Conservation (phyloP, 2,113 vertebrate species). For the Chroicocephalus ridibundus region DNA sequence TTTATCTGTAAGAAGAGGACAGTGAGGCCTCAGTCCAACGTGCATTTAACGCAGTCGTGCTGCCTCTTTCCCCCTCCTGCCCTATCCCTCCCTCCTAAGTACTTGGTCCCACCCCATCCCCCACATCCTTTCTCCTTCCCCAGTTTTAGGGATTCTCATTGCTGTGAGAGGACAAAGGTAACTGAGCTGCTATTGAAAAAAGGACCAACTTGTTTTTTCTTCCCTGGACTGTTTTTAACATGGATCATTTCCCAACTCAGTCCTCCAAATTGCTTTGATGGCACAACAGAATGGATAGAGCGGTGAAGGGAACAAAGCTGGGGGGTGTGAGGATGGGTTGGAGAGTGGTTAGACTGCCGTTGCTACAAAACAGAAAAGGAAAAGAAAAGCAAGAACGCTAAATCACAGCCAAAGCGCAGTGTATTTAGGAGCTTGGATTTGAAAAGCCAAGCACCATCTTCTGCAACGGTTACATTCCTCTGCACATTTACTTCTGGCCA, state of each 20-base stretch:
- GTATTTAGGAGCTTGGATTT: slow-evolving; percentile 20
- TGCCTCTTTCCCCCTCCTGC: not conserved
- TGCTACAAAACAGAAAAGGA: slow-evolving; percentile 26
- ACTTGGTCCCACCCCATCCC: not conserved
- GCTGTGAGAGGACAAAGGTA: slow-evolving; percentile 25
- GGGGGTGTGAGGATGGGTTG: not conserved
- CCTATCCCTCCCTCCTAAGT: not conserved
- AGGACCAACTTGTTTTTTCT: not conserved
- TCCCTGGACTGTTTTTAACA: not conserved
- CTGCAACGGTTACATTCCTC: slow-evolving; percentile 22
- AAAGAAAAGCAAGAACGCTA: not conserved
- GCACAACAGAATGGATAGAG: not conserved
- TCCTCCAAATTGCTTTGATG: not conserved
- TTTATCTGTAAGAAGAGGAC: not conserved
- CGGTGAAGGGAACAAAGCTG: not conserved
- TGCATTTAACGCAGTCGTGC: not conserved
- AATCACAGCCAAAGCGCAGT: not conserved
- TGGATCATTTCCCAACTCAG: not conserved
- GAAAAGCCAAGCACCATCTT: not conserved
- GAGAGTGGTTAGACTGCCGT: not conserved
- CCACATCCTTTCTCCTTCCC: not conserved
- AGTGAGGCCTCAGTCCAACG: not conserved
- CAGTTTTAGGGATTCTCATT: not conserved
- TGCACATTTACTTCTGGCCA: not conserved
- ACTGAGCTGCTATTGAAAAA: not conserved